A percentile compares a stretch with the other conserved stretches of the same genome.
These are phyloP conservation scores for Cebus imitator DNA, from an alignment of 2,113 vertebrate genomes.

Conservation along the genomic window DNA sequence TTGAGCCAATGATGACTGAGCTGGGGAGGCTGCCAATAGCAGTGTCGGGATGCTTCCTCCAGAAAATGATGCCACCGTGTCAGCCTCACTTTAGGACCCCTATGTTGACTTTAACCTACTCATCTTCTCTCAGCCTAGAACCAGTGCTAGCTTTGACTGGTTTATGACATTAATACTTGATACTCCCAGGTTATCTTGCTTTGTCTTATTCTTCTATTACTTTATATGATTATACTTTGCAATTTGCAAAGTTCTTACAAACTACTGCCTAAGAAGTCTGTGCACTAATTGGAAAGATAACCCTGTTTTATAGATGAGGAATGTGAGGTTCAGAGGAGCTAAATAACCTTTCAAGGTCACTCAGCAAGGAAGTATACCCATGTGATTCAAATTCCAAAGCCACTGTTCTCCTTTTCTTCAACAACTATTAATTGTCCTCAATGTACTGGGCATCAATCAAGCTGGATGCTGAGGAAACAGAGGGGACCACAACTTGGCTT, in stretches of 20 bases:
- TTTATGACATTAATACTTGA: background rate
- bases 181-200: background rate
- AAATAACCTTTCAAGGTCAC: constrained; percentile 8
- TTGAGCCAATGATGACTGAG: background rate
- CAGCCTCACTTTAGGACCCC: background rate
- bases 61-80: background rate
- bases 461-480: background rate
- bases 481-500: background rate
- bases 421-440: background rate
- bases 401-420: background rate
- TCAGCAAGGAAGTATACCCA: background rate
- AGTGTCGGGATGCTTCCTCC: background rate
- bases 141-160: background rate
- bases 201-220: background rate
- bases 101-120: background rate
- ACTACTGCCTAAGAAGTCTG: constrained; percentile 15
- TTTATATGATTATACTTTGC: constrained; percentile 14
- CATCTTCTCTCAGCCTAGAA: background rate
- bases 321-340: background rate
- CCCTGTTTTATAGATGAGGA: background rate
- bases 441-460: background rate
- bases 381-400: background rate
- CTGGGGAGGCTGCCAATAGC: background rate
- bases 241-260: constrained; percentile 19
- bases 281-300: background rate